These are phyloP conservation scores for Aviceda subcristata DNA, from an alignment of 2,113 vertebrate genomes.

Conservation along the genomic window DNA sequence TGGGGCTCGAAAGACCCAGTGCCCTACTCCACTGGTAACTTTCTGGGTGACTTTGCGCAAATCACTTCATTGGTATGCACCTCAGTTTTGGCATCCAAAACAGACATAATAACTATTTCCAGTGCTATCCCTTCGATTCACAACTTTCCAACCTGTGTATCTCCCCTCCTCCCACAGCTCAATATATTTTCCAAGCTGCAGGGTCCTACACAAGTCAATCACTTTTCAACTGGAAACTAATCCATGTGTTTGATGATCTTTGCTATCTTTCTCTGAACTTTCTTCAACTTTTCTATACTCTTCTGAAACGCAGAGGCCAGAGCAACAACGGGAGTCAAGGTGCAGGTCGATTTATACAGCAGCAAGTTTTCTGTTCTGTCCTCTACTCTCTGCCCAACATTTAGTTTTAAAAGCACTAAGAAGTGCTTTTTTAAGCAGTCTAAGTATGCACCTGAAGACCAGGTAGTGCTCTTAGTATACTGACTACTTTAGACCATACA, in stretches of 20 bases:
- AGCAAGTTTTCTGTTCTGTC: not conserved
- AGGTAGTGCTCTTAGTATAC: not conserved
- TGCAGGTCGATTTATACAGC: not conserved
- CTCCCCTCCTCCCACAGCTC: not conserved
- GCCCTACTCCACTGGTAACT: not conserved
- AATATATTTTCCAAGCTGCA: not conserved
- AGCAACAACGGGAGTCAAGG: not conserved
- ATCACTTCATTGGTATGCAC: not conserved
- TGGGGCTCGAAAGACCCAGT: not conserved
- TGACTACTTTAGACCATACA: not conserved
- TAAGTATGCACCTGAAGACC: not conserved
- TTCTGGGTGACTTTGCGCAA: not conserved
- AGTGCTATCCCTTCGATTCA: not conserved
- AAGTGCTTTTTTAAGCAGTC: not conserved
- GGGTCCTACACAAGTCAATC: not conserved
- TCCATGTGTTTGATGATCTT: not conserved
- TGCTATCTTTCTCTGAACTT: not conserved
- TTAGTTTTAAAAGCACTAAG: not conserved
- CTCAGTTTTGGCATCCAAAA: not conserved
- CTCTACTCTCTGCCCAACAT: not conserved
- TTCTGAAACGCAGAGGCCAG: not conserved
- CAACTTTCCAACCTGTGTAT: not conserved
- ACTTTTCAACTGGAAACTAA: not conserved
- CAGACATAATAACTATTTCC: not conserved
- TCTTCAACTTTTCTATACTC: not conserved